Evolutionary conservation across 2,888 invertebrate genomes (phyloP).

Genomic region (Drosophila longiperda): DNA sequence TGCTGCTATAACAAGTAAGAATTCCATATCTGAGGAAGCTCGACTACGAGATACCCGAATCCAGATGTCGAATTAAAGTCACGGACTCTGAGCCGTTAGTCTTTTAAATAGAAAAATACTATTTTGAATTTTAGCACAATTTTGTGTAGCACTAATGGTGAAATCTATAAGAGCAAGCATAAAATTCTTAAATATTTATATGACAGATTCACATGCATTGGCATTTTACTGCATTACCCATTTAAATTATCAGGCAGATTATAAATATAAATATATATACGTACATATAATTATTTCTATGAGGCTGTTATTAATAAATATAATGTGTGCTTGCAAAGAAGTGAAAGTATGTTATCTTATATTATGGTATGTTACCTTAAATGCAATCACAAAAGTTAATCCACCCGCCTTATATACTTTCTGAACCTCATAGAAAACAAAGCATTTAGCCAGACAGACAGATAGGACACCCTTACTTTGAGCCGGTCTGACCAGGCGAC

Average conservation of each 20-base stretch:
- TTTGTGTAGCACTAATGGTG: not conserved
- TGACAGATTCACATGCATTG: not conserved
- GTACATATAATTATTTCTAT: not conserved
- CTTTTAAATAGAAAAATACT: not conserved
- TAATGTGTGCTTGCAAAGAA: not conserved
- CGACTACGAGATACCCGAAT: not conserved
- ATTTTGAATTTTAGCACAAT: not conserved
- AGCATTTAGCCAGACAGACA: constrained; percentile 22
- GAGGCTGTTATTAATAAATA: not conserved
- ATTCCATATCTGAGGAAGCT: not conserved
- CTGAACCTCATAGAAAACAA: constrained; percentile 10
- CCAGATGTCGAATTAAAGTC: not conserved
- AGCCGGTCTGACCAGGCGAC: constrained; percentile 27
- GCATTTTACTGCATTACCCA: not conserved
- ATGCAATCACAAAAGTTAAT: constrained; percentile 5
- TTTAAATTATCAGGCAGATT: not conserved
- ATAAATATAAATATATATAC: not conserved
- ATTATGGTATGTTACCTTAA: not conserved
- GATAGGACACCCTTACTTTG: constrained; percentile 18
- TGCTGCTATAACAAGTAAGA: constrained; percentile 4
- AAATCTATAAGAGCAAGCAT: not conserved
- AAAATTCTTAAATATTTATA: not conserved
- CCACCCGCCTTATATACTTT: constrained; percentile 2
- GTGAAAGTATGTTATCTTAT: no score
- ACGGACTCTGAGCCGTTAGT: not conserved